A percentile compares a stretch with the other conserved stretches of the same genome.
These are phyloP conservation scores for Tethya wilhelma DNA, from an alignment of 37 sponge, comb jelly and placozoan species.

Conservation along the genomic window DNA sequence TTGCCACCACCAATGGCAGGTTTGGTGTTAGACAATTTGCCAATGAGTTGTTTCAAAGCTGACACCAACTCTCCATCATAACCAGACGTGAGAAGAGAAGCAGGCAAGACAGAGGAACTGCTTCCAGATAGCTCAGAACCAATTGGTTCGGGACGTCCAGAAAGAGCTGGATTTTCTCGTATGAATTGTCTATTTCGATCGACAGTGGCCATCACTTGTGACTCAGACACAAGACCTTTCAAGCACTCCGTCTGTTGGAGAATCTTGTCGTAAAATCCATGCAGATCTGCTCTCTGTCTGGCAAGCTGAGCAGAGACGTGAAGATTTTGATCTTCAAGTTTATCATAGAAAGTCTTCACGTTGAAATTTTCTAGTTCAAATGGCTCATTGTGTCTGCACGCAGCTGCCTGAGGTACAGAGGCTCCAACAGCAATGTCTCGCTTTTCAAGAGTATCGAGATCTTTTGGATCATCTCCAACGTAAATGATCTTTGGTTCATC, in stretches of 20 bases:
- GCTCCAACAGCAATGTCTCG: slow-evolving; percentile 4
- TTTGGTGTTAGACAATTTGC: not conserved
- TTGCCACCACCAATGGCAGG: no score
- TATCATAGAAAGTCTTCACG: slow-evolving; percentile 7
- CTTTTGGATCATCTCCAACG: not conserved
- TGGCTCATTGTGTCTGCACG: not conserved
- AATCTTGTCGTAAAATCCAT: slow-evolving; percentile 3
- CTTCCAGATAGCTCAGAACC: not conserved
- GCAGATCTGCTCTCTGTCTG: not conserved
- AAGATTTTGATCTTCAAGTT: slow-evolving; percentile 20
- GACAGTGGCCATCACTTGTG: not conserved
- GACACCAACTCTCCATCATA: not conserved
- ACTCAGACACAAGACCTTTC: slow-evolving; percentile 2
- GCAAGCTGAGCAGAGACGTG: slow-evolving; percentile 12
- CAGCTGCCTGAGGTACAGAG: no score
- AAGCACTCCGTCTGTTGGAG: slow-evolving; percentile 1
- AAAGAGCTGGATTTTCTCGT: not conserved
- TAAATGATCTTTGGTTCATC: slow-evolving; percentile 5
- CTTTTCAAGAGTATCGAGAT: not conserved
- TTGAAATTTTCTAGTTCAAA: slow-evolving; percentile 16
- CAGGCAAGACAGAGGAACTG: not conserved
- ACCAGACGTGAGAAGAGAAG: not conserved
- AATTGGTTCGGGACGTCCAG: not conserved
- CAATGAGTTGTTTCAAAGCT: not conserved
- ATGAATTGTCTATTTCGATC: not conserved